These are phyloP conservation scores for Yponomeuta malinellus DNA, from an alignment of 2,888 invertebrate species.

Conservation along the genomic window DNA sequence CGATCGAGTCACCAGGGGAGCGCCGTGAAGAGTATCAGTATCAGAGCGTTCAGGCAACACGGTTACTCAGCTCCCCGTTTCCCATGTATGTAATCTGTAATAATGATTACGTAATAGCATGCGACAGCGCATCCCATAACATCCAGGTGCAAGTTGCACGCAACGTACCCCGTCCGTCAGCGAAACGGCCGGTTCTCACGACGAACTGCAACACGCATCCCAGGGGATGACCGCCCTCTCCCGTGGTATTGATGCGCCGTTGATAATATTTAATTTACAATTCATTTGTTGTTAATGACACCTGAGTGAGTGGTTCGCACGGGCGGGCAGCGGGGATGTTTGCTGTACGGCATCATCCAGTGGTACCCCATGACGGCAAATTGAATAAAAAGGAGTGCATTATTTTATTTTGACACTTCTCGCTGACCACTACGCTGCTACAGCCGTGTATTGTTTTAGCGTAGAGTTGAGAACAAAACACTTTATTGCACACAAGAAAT, in stretches of 20 bases:
- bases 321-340: not conserved
- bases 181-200: conserved; percentile 1
- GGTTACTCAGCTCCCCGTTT: not conserved
- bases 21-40: too few species aligned
- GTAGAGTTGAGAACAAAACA: too few species aligned
- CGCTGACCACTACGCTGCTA: too few species aligned
- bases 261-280: not conserved
- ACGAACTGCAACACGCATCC: conserved; percentile 1
- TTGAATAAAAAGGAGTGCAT: too few species aligned
- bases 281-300: not conserved
- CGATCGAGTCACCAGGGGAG: too few species aligned
- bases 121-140: not conserved
- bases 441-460: too few species aligned
- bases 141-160: conserved; percentile 9
- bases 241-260: not conserved
- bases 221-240: conserved; percentile 1
- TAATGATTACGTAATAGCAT: not conserved
- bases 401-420: too few species aligned
- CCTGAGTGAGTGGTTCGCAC: not conserved
- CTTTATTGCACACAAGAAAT: too few species aligned
- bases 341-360: not conserved
- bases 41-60: not conserved
- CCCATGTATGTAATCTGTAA: not conserved
- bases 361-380: too few species aligned
- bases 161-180: not conserved